A percentile compares a stretch with the other conserved stretches of the same genome.
phyloP scores from a whole-genome alignment of 2,113 vertebrate species.

The Circaetus cinerascens region DNA sequence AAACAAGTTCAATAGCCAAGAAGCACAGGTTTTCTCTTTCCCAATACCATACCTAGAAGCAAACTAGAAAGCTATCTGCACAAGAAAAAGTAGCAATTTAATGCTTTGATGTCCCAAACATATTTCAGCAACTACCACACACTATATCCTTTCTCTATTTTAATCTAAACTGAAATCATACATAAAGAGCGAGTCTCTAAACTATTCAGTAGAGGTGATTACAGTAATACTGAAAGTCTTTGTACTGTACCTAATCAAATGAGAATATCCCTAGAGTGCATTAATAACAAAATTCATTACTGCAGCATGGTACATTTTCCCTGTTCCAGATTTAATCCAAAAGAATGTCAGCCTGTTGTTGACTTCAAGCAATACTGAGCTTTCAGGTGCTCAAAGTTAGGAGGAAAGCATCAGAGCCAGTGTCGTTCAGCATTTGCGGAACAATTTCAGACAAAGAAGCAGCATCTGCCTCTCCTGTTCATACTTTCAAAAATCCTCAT shows the following conservation, averaged over 20 bases:
- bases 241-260: background rate
- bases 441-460: background rate
- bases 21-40: background rate
- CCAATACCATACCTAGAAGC: background rate
- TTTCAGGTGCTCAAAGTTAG: background rate
- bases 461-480: background rate
- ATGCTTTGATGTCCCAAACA: background rate
- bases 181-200: background rate
- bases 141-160: background rate
- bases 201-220: background rate
- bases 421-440: background rate
- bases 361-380: background rate
- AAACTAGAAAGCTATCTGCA: background rate
- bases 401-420: background rate
- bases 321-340: background rate
- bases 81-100: background rate
- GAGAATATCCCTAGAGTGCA: background rate
- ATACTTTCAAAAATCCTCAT: background rate
- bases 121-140: background rate
- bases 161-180: background rate
- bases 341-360: background rate
- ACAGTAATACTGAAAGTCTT: background rate
- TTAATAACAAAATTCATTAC: constrained; percentile 1
- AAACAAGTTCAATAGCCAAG: background rate
- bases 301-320: background rate